Base-by-base conservation (phyloP, 2,797 vertebrate genomes). In the Silurus aristotelis region DNA sequence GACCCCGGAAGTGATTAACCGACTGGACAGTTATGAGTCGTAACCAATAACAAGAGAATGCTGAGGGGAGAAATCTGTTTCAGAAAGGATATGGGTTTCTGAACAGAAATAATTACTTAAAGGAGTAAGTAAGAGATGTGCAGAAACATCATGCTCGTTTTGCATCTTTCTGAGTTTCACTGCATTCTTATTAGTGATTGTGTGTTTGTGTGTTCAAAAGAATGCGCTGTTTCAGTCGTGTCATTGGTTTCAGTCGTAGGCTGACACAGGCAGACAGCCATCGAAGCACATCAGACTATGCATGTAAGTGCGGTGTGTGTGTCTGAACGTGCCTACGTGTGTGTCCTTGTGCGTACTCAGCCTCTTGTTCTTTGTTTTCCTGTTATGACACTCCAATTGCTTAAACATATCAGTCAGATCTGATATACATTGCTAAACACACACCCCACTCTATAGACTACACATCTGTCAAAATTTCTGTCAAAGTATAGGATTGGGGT, bases 401-500 rank as follows among this genome's bases (percentile, higher is more conserved):
- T 82, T 60, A 70, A 82, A 70, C 67, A 82, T 70, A 70, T 70
- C 80, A 82, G 13, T 82, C 80, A 68, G 60, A 60, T 58, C 80
- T 58, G 17, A 43, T 82, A 43, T 70, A 19, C 80, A 56, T 55
- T 15, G 17, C 63, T 63, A 64, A 80, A 46, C 38, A 66, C 78
- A 78, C 58, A 48, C 38, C 38, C 31, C 15, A 19, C 22, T 10
- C 43, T 48, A 20, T 15, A 80, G 43, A 64, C 56, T 78, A 2
- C 38, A 64, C 77, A 7, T 27, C 61, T 64, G 43, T 48, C 60
- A 64, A 25, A 80, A 48, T 6, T 80, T 48, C 78, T 8, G 12
- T 14, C 78, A 12, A 38, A 77, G 22, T 10, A 5, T 61, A 56
- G 38, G 56, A 78, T 78, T 60, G 27, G 20, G 14, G 0, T 38